Percentiles rank a stretch among this genome's conserved stretches.
Evolutionary conservation across 64 coral and sea anemone species (phyloP).

Genomic region (Actinia tenebrosa): DNA sequence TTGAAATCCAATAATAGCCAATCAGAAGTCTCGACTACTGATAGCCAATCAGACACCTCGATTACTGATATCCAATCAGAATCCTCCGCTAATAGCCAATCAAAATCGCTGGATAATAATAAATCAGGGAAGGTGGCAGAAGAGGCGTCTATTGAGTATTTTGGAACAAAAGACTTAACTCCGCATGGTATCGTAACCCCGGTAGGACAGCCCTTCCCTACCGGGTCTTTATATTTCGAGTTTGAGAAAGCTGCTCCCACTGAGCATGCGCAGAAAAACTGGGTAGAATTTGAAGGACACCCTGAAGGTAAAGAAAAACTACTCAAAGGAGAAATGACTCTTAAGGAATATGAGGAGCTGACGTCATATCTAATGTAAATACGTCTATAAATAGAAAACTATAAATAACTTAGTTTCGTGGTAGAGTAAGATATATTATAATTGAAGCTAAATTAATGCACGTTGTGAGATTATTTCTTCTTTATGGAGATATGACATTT

Average conservation of each 20-base stretch:
- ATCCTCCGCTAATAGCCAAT: neutral
- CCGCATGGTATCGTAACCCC: constrained; percentile 12
- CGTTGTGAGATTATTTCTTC: no score
- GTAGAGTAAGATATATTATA: no score
- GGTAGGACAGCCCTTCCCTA: neutral
- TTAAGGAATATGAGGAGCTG: neutral
- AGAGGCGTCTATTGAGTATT: neutral
- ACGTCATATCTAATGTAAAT: neutral
- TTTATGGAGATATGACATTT: no score
- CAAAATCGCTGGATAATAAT: neutral
- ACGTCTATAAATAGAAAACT: neutral
- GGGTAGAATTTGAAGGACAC: constrained; percentile 12
- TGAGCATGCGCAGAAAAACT: neutral
- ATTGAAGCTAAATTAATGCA: no score
- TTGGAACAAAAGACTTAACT: neutral
- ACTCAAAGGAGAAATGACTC: neutral
- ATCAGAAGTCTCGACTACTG: neutral
- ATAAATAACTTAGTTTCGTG: neutral
- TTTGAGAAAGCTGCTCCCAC: neutral
- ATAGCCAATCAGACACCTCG: neutral
- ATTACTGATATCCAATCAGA: neutral
- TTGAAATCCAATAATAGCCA: no score
- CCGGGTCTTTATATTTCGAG: neutral
- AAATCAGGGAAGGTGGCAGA: neutral
- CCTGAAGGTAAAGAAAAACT: neutral